phyloP scores from a whole-genome alignment of 2,797 vertebrate species.

The Micropoecilia bifurca region DNA sequence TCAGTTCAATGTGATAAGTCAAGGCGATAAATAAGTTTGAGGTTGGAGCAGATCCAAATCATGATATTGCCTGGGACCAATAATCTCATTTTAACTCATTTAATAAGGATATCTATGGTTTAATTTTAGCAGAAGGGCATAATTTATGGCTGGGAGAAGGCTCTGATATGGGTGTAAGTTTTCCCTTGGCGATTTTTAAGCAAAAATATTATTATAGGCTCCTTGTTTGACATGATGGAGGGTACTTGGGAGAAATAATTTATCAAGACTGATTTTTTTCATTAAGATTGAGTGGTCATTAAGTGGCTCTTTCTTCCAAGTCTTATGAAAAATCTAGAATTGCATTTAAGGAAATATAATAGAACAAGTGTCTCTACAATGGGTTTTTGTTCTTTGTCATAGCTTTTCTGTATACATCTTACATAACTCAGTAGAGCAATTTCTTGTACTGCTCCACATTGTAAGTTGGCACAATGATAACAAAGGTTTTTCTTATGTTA shows the following conservation, averaged over 20 bases:
- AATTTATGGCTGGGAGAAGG: neutral
- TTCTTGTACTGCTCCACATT: too few relatives aligned
- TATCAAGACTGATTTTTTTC: neutral
- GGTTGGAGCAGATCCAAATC: neutral
- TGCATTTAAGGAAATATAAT: neutral
- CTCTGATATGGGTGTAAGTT: neutral
- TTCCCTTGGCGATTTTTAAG: neutral
- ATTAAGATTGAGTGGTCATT: neutral
- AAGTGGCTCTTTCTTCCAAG: neutral
- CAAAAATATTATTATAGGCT: neutral
- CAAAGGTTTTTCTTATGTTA: too few relatives aligned
- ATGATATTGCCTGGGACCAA: neutral
- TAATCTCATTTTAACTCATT: neutral
- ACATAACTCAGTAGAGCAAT: neutral
- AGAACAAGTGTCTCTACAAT: neutral
- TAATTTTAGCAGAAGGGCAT: neutral
- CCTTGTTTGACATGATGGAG: neutral
- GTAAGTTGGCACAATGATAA: too few relatives aligned
- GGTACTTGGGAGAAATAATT: neutral
- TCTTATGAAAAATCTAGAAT: neutral
- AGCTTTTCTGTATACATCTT: neutral
- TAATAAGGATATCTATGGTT: neutral
- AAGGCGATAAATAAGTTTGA: conserved; percentile 14
- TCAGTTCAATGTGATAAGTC: conserved; percentile 18
- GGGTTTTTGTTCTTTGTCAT: neutral